Percentiles rank a stretch among this genome's conserved stretches.
These are phyloP conservation scores for Carpatolechia fugitivella DNA, from an alignment of 2,888 invertebrate genomes.

Conservation along the genomic window DNA sequence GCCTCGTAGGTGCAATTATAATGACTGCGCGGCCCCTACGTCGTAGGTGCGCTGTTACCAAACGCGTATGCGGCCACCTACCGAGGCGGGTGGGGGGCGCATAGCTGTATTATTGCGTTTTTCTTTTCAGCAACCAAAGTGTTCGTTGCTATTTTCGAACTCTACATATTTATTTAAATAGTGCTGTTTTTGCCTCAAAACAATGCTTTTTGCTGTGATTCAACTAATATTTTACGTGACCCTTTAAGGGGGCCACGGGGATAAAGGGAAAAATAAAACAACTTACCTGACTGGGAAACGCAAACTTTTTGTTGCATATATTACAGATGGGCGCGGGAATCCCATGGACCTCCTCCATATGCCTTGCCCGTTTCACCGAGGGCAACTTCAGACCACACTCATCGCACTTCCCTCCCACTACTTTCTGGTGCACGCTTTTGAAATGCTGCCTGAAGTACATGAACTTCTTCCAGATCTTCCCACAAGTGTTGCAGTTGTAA, in stretches of 20 bases:
- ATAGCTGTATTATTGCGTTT: no score
- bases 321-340: constrained; percentile 51
- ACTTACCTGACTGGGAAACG: constrained; percentile 41
- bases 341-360: constrained; percentile 49
- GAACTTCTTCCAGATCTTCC: constrained; percentile 4
- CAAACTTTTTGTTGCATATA: constrained; percentile 50
- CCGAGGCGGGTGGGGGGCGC: no score
- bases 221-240: no score
- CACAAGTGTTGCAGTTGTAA: constrained; percentile 17
- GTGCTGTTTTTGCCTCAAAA: no score
- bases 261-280: not conserved
- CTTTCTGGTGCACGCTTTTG: constrained; percentile 12
- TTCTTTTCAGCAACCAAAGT: no score
- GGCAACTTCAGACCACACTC: constrained; percentile 6
- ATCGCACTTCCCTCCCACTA: constrained; percentile 5
- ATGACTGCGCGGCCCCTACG: no score
- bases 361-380: constrained; percentile 33
- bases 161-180: no score
- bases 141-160: no score
- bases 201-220: no score
- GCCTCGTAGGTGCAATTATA: no score
- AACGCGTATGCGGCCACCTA: no score
- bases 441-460: constrained; percentile 10
- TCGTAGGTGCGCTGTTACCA: no score
- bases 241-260: not conserved